Evolutionary conservation across 2,113 vertebrate genomes (phyloP).

Genomic region (Microcebus ravelobensis): DNA sequence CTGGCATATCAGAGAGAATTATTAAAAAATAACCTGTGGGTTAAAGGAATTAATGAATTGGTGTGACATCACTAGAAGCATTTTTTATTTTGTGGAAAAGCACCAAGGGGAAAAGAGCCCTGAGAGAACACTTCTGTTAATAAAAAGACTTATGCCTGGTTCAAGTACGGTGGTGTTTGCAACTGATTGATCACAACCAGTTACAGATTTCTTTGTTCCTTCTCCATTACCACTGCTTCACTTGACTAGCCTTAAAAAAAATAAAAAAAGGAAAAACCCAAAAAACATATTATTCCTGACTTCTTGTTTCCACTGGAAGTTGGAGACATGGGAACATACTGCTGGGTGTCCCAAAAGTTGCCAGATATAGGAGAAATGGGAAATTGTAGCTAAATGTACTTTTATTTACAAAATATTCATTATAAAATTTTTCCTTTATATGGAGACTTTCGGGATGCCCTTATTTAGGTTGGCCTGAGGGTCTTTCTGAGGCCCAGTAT

Average conservation of each 20-base stretch:
- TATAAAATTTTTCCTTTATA: too few relatives aligned
- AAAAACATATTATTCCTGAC: constrained; percentile 1
- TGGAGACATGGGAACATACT: background rate
- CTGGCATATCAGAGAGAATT: background rate
- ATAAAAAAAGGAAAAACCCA: background rate
- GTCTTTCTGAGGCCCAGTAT: background rate
- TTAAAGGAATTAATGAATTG: background rate
- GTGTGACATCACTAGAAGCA: background rate
- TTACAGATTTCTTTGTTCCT: too few relatives aligned
- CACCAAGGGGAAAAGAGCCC: background rate
- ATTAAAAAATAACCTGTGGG: background rate
- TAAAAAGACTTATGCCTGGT: background rate
- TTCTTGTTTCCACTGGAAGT: background rate
- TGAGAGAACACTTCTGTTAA: constrained; percentile 24
- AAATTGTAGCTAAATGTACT: too few relatives aligned
- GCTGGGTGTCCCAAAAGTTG: too few relatives aligned
- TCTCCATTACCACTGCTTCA: too few relatives aligned
- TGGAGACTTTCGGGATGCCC: too few relatives aligned
- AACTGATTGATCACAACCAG: too few relatives aligned
- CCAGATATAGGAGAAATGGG: too few relatives aligned
- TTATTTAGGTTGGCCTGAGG: background rate
- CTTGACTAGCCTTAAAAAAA: too few relatives aligned
- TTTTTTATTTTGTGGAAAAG: background rate
- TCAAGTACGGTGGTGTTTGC: too few relatives aligned
- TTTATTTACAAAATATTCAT: too few relatives aligned